A percentile compares a stretch with the other conserved stretches of the same genome.
phyloP scores from a whole-genome alignment of 2,113 vertebrate species.

The Synchiropus splendidus region DNA sequence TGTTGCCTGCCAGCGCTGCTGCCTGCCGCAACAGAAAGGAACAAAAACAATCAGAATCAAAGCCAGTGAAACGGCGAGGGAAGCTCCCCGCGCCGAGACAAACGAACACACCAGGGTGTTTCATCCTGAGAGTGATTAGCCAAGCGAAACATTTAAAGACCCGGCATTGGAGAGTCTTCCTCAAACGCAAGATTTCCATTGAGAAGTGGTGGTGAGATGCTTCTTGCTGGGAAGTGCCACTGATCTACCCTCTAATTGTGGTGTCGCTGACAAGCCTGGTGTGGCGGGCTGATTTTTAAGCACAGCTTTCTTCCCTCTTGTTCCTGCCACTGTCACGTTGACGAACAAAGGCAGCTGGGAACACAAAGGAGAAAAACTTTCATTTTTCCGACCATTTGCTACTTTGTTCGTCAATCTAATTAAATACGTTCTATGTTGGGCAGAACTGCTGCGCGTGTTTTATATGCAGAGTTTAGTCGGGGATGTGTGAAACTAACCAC shows the following conservation, averaged over 20 bases:
- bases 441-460: conserved; percentile 20
- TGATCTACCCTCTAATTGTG: conserved; percentile 65
- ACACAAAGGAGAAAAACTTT: conserved; percentile 46
- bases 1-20: conserved; percentile 55
- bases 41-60: conserved; percentile 64
- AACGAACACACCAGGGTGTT: conserved; percentile 55
- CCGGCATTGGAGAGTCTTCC: conserved; percentile 48
- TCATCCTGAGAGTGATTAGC: conserved; percentile 67
- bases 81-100: conserved; percentile 51
- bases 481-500: conserved; percentile 5
- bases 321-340: conserved; percentile 52
- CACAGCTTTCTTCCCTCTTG: conserved; percentile 46
- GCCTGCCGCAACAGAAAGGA: conserved; percentile 51
- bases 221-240: conserved; percentile 50
- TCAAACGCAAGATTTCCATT: conserved; percentile 53
- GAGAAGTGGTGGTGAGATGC: conserved; percentile 49
- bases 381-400: conserved; percentile 37
- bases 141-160: conserved; percentile 59
- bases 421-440: conserved; percentile 29
- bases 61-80: conserved; percentile 52
- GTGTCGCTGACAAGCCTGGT: conserved; percentile 48
- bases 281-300: conserved; percentile 53
- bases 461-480: conserved; percentile 13
- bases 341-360: conserved; percentile 46
- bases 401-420: conserved; percentile 52